Percentiles rank a stretch among this genome's conserved stretches.
Evolutionary conservation across 2,888 invertebrate species (phyloP).

Genomic region (Rhamnusium bicolor): DNA sequence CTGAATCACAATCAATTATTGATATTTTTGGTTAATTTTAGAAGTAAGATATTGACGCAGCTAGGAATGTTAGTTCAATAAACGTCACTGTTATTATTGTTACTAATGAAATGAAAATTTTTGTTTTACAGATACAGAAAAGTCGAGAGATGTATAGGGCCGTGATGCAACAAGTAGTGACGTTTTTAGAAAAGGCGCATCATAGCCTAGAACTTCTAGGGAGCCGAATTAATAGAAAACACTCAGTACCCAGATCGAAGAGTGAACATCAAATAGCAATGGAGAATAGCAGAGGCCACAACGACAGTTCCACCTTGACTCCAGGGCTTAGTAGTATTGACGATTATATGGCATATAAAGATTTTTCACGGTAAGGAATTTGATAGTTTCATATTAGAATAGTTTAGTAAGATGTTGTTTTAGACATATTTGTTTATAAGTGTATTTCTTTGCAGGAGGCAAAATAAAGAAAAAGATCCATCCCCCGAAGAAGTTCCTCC

Average conservation of each 20-base stretch:
- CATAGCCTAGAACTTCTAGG: conserved; percentile 76
- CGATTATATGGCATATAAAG: conserved; percentile 72
- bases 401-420: too few species aligned
- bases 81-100: too few species aligned
- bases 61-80: background rate
- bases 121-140: conserved; percentile 76
- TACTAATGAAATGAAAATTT: too few species aligned
- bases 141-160: conserved; percentile 83
- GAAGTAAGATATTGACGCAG: too few species aligned
- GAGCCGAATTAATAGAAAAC: conserved; percentile 65
- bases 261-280: conserved; percentile 73
- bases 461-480: conserved; percentile 66
- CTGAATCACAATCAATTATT: too few species aligned
- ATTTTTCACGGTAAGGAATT: conserved; percentile 75
- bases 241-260: conserved; percentile 71
- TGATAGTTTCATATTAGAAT: too few species aligned
- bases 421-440: too few species aligned
- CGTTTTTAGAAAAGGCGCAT: conserved; percentile 80
- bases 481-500: conserved; percentile 74
- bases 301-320: conserved; percentile 17
- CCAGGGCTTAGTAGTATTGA: conserved; percentile 42
- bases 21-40: too few species aligned
- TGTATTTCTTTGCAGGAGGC: conserved; percentile 62
- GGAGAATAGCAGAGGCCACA: conserved; percentile 34
- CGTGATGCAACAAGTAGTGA: conserved; percentile 80